phyloP scores from a whole-genome alignment of 2,888 invertebrate species.

The Hymenopus coronatus region DNA sequence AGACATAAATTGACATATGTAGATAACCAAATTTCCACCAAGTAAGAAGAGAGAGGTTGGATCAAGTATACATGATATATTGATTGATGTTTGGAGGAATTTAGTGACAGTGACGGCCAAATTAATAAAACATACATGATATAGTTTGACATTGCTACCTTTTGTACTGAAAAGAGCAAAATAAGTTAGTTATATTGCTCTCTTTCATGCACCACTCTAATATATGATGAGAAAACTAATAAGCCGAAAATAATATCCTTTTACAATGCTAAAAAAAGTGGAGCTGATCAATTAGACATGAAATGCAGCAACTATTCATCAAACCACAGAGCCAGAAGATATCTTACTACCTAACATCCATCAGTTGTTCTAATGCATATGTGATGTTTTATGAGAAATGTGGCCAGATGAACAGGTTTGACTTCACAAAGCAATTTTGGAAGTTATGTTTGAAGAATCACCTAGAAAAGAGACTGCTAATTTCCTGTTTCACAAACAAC shows the following conservation, averaged over 20 bases:
- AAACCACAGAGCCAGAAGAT: constrained; percentile 36
- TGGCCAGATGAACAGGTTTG: not conserved
- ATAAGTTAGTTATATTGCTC: not conserved
- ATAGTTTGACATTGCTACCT: constrained; percentile 27
- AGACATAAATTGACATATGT: no score
- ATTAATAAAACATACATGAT: constrained; percentile 35
- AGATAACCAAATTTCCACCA: constrained; percentile 40
- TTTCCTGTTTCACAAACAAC: no score
- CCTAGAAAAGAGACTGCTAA: not conserved
- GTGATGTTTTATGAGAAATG: no score
- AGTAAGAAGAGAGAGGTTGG: constrained; percentile 31
- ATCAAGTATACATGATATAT: constrained; percentile 34
- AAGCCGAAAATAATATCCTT: constrained; percentile 38
- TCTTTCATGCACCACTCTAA: constrained; percentile 31
- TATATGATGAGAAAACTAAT: constrained; percentile 3
- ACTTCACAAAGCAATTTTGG: not conserved
- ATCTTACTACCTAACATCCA: constrained; percentile 29
- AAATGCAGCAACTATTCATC: constrained; percentile 37
- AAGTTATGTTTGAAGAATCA: not conserved
- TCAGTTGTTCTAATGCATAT: not conserved
- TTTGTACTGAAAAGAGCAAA: not conserved
- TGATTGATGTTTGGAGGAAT: no score
- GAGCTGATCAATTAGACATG: constrained; percentile 36
- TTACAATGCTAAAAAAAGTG: constrained; percentile 38
- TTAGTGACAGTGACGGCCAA: no score